Evolutionary conservation across 1,140 invertebrate genomes (phyloP), one percentile per base, ranked within the genome.

Genomic region (Littorina saxatilis): DNA sequence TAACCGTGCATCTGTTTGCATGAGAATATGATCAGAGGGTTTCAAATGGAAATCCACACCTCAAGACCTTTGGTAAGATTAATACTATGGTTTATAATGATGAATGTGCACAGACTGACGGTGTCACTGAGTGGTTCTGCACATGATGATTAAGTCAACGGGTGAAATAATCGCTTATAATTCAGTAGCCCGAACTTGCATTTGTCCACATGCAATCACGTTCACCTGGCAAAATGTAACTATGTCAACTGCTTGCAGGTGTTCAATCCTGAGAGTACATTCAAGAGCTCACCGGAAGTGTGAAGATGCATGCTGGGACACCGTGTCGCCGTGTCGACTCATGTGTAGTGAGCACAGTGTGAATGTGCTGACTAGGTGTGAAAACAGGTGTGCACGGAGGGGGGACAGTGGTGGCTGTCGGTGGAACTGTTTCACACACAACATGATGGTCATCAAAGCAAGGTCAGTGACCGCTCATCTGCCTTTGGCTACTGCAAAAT

Each of bases 361-460:
- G 32, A 29, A 35, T 32, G 66, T 68, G 32, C 32, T 68, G 32
- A 32, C 32, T 32, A 35, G 17, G 5, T 68, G 66, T 32, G 32
- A 68, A 17, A 13, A 32, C 66, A 32, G 37, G 27, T 68, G 66
- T 27, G 20, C 66, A 35, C 17, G 5, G 11, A 63, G 58, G 5
- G 27, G 17, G 11, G 58, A n/a, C 58, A n/a, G 58, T 27, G 27
- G 17, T 13, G 32, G 66, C 7, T 68, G 66, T 37, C 66, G 23
- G 7, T 9, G 37, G 27, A 27, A 68, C 32, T 68, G 66, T 23
- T 68, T 68, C 66, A 37, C 32, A 15, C 66, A 68, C 66, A 63
- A 63, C 58, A 68, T 68, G 66, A 68, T 68, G 66, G 13, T 39
- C 11, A 68, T 68, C 66, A 68, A 68, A 23, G 66, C 66, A 20